phyloP scores from a whole-genome alignment of 2,113 vertebrate species.

The Percopsis transmontana region DNA sequence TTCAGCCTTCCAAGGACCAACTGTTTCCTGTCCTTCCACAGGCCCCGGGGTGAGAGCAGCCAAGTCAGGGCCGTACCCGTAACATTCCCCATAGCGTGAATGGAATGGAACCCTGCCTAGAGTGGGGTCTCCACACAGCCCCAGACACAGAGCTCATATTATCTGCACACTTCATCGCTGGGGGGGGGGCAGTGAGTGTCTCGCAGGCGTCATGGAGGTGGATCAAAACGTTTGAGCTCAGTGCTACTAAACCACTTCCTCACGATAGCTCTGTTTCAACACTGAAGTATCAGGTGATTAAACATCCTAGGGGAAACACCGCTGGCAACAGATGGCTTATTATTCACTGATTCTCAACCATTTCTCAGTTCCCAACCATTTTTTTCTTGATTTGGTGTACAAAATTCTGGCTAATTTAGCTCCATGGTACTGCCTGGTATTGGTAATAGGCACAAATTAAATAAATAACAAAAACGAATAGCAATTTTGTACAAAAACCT shows the following conservation, averaged over 20 bases:
- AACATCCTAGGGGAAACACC: constrained; percentile 70
- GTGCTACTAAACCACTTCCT: constrained; percentile 47
- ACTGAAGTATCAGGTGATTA: constrained; percentile 75
- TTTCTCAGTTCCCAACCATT: constrained; percentile 63
- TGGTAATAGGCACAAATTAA: constrained; percentile 40
- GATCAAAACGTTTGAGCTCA: constrained; percentile 67
- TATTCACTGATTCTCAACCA: constrained; percentile 80
- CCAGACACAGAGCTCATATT: constrained; percentile 40
- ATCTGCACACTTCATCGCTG: constrained; percentile 36
- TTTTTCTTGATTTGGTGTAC: constrained; percentile 58
- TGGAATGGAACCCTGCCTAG: constrained; percentile 50
- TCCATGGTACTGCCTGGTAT: constrained; percentile 34
- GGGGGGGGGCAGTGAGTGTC: constrained; percentile 52
- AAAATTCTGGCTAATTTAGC: constrained; percentile 54
- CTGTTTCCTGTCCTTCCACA: constrained; percentile 67
- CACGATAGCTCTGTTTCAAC: constrained; percentile 66
- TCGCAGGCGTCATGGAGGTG: constrained; percentile 57
- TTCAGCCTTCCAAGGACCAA: constrained; percentile 59
- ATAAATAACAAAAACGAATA: background rate
- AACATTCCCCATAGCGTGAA: constrained; percentile 52
- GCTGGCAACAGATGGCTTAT: constrained; percentile 71
- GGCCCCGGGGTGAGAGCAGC: constrained; percentile 45
- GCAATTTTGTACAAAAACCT: background rate
- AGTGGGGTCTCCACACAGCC: constrained; percentile 49
- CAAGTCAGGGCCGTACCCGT: constrained; percentile 58